Conservation (phyloP, 2,797 vertebrate species). For the Eremophila alpestris region DNA sequence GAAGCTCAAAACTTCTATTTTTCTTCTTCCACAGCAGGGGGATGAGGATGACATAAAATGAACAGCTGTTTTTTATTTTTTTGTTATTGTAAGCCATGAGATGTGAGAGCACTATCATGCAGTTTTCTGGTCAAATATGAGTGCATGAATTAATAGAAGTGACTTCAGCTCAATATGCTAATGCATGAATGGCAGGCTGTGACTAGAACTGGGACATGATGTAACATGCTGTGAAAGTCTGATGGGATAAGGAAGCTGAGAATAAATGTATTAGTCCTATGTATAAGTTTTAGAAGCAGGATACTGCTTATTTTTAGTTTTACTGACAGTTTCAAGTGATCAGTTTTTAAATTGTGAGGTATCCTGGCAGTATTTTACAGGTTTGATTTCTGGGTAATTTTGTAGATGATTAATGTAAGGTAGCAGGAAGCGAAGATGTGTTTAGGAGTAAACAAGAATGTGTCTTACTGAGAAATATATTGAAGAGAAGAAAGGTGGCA, state of each 20-base stretch:
- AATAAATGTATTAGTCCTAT: background rate
- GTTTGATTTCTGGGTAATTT: slow-evolving; percentile 29
- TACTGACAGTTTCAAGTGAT: background rate
- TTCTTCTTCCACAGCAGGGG: background rate
- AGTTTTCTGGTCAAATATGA: background rate
- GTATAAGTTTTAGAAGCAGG: background rate
- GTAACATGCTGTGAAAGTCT: background rate
- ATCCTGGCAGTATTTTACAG: background rate
- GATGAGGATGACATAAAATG: background rate
- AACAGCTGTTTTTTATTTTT: background rate
- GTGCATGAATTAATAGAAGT: background rate
- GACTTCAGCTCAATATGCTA: background rate
- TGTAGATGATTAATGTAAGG: background rate
- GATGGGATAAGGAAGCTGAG: background rate
- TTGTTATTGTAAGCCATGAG: background rate
- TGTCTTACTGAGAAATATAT: background rate
- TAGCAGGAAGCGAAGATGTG: background rate
- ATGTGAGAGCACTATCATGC: background rate
- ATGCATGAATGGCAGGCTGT: background rate
- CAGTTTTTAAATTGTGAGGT: background rate
- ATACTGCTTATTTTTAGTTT: background rate
- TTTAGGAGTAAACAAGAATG: background rate
- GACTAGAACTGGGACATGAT: background rate
- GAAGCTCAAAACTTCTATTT: background rate
- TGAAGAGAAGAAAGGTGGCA: background rate